Evolutionary conservation across 2,888 invertebrate species (phyloP).

Genomic region (Pristionchus fissidentatus): DNA sequence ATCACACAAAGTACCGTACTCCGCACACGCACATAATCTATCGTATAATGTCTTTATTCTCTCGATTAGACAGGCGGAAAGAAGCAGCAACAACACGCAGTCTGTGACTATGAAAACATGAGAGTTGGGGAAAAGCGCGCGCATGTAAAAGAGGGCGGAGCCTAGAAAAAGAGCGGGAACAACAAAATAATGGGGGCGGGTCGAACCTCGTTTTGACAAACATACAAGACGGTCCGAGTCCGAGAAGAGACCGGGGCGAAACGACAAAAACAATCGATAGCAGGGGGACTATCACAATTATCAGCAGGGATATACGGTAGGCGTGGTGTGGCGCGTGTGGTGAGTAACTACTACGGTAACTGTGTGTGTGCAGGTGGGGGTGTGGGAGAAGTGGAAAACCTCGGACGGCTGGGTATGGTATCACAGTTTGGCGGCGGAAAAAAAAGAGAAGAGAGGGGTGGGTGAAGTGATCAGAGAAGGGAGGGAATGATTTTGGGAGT

Average conservation of each 20-base stretch:
- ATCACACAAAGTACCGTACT: no score
- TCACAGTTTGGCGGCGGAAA: no score
- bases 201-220: background rate
- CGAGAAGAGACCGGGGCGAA: background rate
- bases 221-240: background rate
- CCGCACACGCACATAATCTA: background rate
- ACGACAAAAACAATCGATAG: background rate
- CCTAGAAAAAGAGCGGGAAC: background rate
- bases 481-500: conserved; percentile 10
- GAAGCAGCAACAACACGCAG: conserved; percentile 3
- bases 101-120: conserved; percentile 3
- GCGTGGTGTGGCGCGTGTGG: background rate
- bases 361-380: background rate
- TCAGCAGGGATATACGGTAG: conserved; percentile 18
- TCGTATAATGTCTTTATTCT: background rate
- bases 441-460: background rate
- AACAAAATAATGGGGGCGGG: no score
- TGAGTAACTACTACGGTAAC: conserved; percentile 4
- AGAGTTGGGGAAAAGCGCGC: conserved; percentile 19
- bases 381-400: no score
- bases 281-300: background rate
- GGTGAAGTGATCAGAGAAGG: background rate
- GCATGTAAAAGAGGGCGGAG: conserved; percentile 8
- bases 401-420: conserved; percentile 5
- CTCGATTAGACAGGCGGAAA: no score